Evolutionary conservation across 2,797 vertebrate genomes (phyloP), one percentile per base, ranked within the genome.

Genomic region (Chaenodraco wilsoni): DNA sequence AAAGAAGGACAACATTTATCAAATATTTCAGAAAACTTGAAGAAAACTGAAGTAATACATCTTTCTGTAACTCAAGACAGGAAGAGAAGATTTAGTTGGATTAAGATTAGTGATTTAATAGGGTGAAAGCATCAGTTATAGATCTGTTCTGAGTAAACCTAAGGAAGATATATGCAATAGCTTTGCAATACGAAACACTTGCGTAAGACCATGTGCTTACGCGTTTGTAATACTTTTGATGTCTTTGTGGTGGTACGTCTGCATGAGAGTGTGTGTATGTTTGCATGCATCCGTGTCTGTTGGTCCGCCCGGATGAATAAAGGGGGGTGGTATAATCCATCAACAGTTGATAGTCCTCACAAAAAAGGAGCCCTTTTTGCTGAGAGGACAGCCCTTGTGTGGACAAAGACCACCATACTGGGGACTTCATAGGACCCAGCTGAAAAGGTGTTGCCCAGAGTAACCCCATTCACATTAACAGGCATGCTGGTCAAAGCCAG

Each of bases 361-460:
- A 93, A 92, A 93, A 93, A 92, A 91, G 87, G 76, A 91, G 87
- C 90, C 89, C 89, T 91, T 94, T 93, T 91, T 90, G 93, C 92
- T 94, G 89, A 94, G 93, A 94, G 93, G 92, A 95, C 91, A 91
- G 92, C 93, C 93, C 94, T 95, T 93, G 90, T 91, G 91, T 57
- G 90, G 91, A 95, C 94, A 95, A 95, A 94, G 93, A 93, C 91
- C 88, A 93, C 91, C 91, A 93, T 92, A 94, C 92, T 93, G 89
- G 91, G 89, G 92, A 94, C 92, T 95, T 94, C 93, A 94, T 93
- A 93, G 90, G 91, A 93, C 90, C 88, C 89, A 84, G 85, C 91
- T 94, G 93, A 94, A 94, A 94, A 94, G 93, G 91, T 94, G 94
- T 94, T 95, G 94, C 94, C 93, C 89, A 90, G 93, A 94, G 94